Evolutionary conservation across 2,797 vertebrate genomes (phyloP), one percentile per base, ranked within the genome.

Genomic region (Okamejei kenojei): DNA sequence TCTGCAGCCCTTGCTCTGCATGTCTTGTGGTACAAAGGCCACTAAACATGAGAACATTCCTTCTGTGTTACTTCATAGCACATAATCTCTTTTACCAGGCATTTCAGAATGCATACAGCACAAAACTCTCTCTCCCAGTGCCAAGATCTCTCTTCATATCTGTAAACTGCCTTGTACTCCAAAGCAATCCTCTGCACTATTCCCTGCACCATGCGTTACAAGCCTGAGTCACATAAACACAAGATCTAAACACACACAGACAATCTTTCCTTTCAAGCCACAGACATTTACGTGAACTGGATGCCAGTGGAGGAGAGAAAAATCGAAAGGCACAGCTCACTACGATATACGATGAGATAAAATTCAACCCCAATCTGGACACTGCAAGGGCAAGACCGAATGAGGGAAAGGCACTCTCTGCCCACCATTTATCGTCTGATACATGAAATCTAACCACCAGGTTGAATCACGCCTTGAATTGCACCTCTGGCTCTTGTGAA

Each of bases 231-330:
- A 61, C 21, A 29, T 13, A 84, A 61, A 13, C 2, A 15, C 65
- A 68, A 35, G 7, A 21, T 88, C 63, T 19, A 10, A 68, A 63
- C 58, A 86, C 84, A 35, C 35, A 68, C 11, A 35, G 61, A 88
- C 32, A 68, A 35, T 88, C 8, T 68, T 61, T 88, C 68, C 84
- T 88, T 68, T 68, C 63, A 88, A 88, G 84, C 65, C n/a, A n/a
- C 84, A 88, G 63, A 88, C 61, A 88, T 88, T 68, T 88, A 88
- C n/a, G 17, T 35, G 61, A 88, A 88, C 32, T 88, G 84, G 84
- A 88, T 88, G 63, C 29, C 63, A 68, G 2, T 8, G 15, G 68
- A 88, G 63, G n/a, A 17, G 61, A 88, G 61, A n/a, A 68, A 68
- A 21, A 61, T 65, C 13, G 13, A 32, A 3, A n/a, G 19, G 84